Base-by-base conservation (phyloP, 2,888 invertebrate genomes). In the Drosophila formosana region DNA sequence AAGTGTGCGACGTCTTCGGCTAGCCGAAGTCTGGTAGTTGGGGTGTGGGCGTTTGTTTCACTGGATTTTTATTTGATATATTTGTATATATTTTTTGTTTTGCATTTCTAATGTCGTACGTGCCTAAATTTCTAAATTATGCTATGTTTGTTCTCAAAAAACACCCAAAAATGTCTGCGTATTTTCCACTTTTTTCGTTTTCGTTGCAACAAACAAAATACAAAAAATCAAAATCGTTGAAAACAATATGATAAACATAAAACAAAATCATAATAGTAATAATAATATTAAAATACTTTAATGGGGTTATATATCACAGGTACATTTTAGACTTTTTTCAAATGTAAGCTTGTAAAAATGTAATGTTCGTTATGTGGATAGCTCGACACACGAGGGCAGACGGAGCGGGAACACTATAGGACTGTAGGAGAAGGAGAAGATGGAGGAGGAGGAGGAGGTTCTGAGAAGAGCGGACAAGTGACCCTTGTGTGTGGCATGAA, bases 251-350 rank as follows among this genome's bases (percentile, higher is more conserved):
- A 75, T 45, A 13, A 67, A 52, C 53, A 60, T 51, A 34, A 60
- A 62, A 69, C 39, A 46, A 63, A 61, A 65, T 51, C 11, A 56
- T 69, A 56, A 32, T 45, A 7, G 50, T 50, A 76, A 68, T 62
- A 56, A 68, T 75, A 78, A 51, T 64, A 70, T 79, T 70, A 78
- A 75, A 89, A 89, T 83, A 89, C 89, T 83, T 81, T 82, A 87
- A 84, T 87, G 89, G 89, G 83, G 89, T 90, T 84, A 90, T 76
- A 76, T 91, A 91, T 91, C 91, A 91, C 91, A 91, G 91, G 92
- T 91, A 91, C 91, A 91, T 91, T 91, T 91, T 91, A 80, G 82
- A 88, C 82, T 82, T 89, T 82, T 75, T 87, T 89, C 74, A 85
- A 83, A 83, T 88, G 83, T 78, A 83, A 88, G 84, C 81, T 81